Conservation (phyloP, 2,888 invertebrate genomes). For the Molorchus minor region DNA sequence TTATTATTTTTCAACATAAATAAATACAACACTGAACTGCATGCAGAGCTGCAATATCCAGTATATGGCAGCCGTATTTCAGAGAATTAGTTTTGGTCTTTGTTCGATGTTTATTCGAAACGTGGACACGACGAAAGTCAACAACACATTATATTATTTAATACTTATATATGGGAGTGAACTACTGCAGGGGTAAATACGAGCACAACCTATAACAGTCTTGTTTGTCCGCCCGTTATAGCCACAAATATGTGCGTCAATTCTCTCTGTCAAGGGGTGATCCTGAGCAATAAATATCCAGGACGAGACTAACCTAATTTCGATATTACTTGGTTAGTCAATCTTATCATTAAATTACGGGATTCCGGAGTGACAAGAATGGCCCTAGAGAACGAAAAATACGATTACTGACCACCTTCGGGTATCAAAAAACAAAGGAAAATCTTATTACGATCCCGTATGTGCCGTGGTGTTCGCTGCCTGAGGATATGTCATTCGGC, state of each 20-base stretch:
- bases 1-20: too few relatives aligned
- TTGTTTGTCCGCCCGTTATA: constrained; percentile 36
- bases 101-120: constrained; percentile 10
- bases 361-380: constrained; percentile 54
- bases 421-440: constrained; percentile 47
- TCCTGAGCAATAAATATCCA: constrained; percentile 32
- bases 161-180: constrained; percentile 26
- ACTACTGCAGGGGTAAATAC: constrained; percentile 29
- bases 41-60: too few relatives aligned
- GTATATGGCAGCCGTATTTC: too few relatives aligned
- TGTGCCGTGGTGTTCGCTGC: constrained; percentile 27
- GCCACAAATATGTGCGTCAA: constrained; percentile 38
- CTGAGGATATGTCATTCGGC: constrained; percentile 8
- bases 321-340: constrained; percentile 49
- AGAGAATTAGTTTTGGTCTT: background rate
- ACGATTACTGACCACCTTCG: constrained; percentile 60
- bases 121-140: constrained; percentile 26
- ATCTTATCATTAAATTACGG: constrained; percentile 53
- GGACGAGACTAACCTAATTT: constrained; percentile 48
- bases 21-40: too few relatives aligned
- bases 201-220: constrained; percentile 30
- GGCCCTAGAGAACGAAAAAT: constrained; percentile 55
- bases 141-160: constrained; percentile 26
- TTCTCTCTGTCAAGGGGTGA: constrained; percentile 28
- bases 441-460: constrained; percentile 43